Conservation (phyloP, 2,797 vertebrate species). For the Manis pentadactyla region DNA sequence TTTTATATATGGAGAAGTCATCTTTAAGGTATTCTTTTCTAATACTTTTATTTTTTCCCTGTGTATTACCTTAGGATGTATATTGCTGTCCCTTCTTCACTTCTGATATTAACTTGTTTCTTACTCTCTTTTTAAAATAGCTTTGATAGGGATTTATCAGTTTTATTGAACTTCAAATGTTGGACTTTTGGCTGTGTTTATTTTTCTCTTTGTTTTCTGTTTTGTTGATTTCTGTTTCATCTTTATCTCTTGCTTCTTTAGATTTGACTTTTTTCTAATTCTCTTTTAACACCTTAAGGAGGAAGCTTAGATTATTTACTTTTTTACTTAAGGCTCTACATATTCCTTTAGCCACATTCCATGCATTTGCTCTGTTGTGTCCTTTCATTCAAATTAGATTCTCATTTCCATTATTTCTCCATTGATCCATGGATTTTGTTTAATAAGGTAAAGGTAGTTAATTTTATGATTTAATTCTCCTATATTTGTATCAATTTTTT, state of each 20-base stretch:
- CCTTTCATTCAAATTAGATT: background rate
- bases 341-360: background rate
- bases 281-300: background rate
- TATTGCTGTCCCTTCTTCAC: background rate
- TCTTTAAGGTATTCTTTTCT: background rate
- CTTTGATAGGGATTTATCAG: background rate
- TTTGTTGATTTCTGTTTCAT: too few species aligned
- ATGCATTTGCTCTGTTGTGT: background rate
- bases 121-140: background rate
- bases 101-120: background rate
- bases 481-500: background rate
- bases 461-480: background rate
- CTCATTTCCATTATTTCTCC: background rate
- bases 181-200: background rate
- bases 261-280: background rate
- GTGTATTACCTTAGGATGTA: background rate
- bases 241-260: slow-evolving; percentile 7
- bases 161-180: slow-evolving; percentile 11
- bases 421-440: background rate
- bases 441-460: background rate
- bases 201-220: background rate
- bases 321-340: background rate
- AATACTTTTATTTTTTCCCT: background rate
- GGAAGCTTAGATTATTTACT: slow-evolving; percentile 4
- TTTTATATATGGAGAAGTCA: background rate